Conservation (phyloP, 2,797 vertebrate genomes). For the Bovichtus diacanthus region DNA sequence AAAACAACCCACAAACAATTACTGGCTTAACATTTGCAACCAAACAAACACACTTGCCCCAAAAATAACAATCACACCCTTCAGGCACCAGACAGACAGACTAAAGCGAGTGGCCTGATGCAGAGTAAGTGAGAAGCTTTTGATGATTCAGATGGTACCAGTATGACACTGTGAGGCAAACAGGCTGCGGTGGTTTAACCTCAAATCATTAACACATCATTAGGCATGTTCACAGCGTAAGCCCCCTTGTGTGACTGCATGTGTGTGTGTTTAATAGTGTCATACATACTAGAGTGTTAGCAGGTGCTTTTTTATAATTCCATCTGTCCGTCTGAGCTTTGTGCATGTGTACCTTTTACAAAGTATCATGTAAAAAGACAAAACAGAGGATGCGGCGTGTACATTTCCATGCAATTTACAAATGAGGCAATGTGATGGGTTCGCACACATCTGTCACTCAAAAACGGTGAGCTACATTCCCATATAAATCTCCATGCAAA, state of each 20-base stretch:
- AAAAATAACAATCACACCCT: conserved; percentile 10
- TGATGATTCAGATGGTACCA: conserved; percentile 37
- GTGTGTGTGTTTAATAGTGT: conserved; percentile 16
- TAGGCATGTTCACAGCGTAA: conserved; percentile 16
- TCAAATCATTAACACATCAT: conserved; percentile 40
- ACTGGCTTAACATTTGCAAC: conserved; percentile 5
- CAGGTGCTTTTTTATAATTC: conserved; percentile 40
- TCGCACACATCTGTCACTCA: conserved; percentile 24
- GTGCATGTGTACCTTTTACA: background rate
- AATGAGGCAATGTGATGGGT: background rate
- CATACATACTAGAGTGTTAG: conserved; percentile 1
- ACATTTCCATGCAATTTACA: conserved; percentile 13
- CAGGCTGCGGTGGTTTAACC: conserved; percentile 21
- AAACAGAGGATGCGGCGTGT: background rate
- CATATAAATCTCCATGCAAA: conserved; percentile 28
- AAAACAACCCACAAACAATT: conserved; percentile 1
- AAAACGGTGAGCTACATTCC: background rate
- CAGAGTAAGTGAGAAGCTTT: conserved; percentile 9
- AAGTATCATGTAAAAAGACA: background rate
- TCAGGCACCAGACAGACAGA: conserved; percentile 4
- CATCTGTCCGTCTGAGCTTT: conserved; percentile 11
- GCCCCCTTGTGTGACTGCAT: conserved; percentile 13
- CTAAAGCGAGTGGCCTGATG: conserved; percentile 7
- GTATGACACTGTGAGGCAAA: conserved; percentile 26
- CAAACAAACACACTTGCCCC: background rate